Evolutionary conservation across 1,140 invertebrate species (phyloP), one percentile per base, ranked within the genome.

Genomic region (Halotydeus destructor): DNA sequence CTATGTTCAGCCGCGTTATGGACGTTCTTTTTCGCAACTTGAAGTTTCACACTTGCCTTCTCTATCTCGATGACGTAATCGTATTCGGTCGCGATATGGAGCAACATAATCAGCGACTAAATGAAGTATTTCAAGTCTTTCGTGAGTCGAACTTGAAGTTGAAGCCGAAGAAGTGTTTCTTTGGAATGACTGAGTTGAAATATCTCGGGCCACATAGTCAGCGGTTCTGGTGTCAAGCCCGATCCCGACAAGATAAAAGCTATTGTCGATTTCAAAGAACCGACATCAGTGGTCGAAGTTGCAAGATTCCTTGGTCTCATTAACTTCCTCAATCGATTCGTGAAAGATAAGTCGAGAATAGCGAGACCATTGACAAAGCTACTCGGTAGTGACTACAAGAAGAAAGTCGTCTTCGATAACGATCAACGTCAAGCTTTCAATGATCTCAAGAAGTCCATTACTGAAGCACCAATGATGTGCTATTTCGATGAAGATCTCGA

Each of bases 251-350:
- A 58, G 47, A 34, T 57, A 2, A 32, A 49, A 49, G 53, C 52
- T 5, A 44, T 59, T 33, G 16, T n/a, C 34, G 37, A 56, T 5
- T 50, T 52, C 34, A 38, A 41, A 6, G 21, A 4, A 30, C 53
- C 51, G 9, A 52, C 38, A 32, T 57, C 44, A 41, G 44, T 52
- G 3, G 54, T 57, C 30, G 54, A 64, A 30, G 21, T 67, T 0
- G 44, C 58, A 33, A 19, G 51, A 23, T 66, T 69, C 44, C 31
- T 67, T 1, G 65, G 66, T 2, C 49, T 66, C 24, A 16, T 31
- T 9, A 39, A 34, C 22, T 46, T 32, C 25, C 39, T 25, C 16
- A 2, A 12, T 11, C 12, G 27, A 11, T 46, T 37, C 23, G 24
- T 46, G 4, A 22, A 11, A 22, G 16, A 43, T 34, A 55, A 58